Evolutionary conservation across 1,140 invertebrate genomes (phyloP).

Genomic region (Tribolium castaneum): DNA sequence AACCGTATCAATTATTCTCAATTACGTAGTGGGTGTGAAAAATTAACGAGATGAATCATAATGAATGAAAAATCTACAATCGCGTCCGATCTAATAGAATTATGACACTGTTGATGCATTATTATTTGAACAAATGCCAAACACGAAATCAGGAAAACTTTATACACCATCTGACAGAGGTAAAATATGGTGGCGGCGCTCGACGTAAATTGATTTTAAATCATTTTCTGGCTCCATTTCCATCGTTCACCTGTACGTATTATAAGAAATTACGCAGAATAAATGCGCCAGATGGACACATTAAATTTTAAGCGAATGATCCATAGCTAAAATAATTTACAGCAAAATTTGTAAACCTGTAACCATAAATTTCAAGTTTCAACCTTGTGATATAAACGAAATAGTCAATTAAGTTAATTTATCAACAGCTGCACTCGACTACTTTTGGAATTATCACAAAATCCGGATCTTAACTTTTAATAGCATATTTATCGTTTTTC

Average conservation of each 20-base stretch:
- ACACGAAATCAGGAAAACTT: neutral
- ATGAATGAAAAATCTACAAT: neutral
- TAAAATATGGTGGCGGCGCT: conserved; percentile 31
- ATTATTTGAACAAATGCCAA: neutral
- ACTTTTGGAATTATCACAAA: too few relatives aligned
- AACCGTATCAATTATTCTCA: neutral
- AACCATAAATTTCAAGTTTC: too few relatives aligned
- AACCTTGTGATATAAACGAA: too few relatives aligned
- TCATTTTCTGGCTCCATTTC: conserved; percentile 17
- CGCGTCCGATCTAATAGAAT: neutral
- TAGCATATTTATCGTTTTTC: too few relatives aligned
- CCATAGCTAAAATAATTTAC: too few relatives aligned
- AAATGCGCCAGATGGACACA: neutral
- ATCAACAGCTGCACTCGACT: too few relatives aligned
- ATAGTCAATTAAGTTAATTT: too few relatives aligned
- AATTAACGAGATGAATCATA: neutral
- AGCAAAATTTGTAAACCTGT: too few relatives aligned
- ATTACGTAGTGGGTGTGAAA: neutral
- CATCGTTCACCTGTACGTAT: neutral
- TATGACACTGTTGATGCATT: neutral
- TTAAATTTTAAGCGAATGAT: neutral
- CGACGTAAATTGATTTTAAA: conserved; percentile 20
- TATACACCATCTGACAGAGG: neutral
- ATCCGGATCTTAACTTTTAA: too few relatives aligned
- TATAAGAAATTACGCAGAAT: neutral